Conservation (phyloP, 2,113 vertebrate species). For the Crotalus viridis region DNA sequence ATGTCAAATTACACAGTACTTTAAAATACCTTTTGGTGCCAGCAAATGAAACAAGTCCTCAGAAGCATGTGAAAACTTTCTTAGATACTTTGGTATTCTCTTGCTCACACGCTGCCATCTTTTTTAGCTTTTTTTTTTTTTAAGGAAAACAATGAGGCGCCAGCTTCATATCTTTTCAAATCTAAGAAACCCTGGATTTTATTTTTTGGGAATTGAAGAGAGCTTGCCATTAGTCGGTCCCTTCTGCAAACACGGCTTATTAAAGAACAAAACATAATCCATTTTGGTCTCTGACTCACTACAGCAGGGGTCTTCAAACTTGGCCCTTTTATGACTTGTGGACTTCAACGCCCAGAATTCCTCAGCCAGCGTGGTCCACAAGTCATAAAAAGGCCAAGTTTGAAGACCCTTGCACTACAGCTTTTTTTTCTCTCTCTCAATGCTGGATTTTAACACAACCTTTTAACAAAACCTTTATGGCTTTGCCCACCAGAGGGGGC, state of each 20-base stretch:
- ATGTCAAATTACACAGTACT: neutral
- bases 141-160: neutral
- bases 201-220: too few relatives aligned
- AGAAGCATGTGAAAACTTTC: neutral
- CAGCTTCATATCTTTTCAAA: neutral
- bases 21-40: neutral
- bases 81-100: neutral
- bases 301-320: too few relatives aligned
- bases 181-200: neutral
- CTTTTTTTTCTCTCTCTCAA: neutral
- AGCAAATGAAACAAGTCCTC: neutral
- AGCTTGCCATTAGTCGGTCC: neutral
- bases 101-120: neutral
- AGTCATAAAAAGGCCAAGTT: too few relatives aligned
- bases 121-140: neutral
- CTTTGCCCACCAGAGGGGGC: slow-evolving; percentile 50
- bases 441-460: neutral
- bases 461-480: neutral
- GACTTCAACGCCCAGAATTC: too few relatives aligned
- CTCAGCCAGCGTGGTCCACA: too few relatives aligned
- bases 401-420: too few relatives aligned
- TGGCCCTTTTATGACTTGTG: too few relatives aligned
- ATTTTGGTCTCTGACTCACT: neutral
- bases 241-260: neutral
- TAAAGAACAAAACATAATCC: neutral